Evolutionary conservation across 2,888 invertebrate species (phyloP).

Genomic region (Kuschelorhynchus macadamiae): DNA sequence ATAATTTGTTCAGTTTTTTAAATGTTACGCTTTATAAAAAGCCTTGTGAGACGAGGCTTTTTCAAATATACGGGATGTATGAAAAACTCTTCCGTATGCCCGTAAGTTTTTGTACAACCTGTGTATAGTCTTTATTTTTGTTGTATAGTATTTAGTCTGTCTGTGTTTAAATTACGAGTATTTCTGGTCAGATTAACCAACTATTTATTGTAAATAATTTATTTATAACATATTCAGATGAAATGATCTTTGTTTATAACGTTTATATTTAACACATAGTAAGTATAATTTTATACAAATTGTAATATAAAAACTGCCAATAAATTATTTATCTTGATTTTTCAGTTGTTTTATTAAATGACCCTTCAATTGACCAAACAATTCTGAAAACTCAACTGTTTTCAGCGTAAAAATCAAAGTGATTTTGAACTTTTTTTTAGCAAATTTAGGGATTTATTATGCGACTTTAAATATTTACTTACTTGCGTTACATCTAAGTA

Average conservation of each 20-base stretch:
- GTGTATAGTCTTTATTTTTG: constrained; percentile 13
- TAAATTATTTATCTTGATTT: constrained; percentile 47
- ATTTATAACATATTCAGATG: constrained; percentile 53
- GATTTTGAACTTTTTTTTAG: not conserved
- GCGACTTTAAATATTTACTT: not conserved
- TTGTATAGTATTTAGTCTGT: constrained; percentile 58
- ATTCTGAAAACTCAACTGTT: no score
- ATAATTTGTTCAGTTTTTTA: constrained; percentile 17
- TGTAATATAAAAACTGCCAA: constrained; percentile 49
- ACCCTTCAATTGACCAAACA: no score
- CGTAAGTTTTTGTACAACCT: not conserved
- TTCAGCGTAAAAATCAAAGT: not conserved
- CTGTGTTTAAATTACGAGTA: constrained; percentile 66
- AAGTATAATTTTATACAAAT: constrained; percentile 49
- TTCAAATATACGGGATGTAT: not conserved
- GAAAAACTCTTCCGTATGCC: not conserved
- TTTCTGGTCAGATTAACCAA: constrained; percentile 67
- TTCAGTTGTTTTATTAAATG: not conserved
- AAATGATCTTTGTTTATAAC: constrained; percentile 42
- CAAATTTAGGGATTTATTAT: not conserved
- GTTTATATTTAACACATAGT: constrained; percentile 40
- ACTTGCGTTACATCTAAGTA: no score
- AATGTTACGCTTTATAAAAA: constrained; percentile 26
- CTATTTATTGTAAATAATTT: constrained; percentile 65
- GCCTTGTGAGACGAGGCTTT: constrained; percentile 30